Evolutionary conservation across 2,797 vertebrate genomes (phyloP).

Genomic region (Tokudaia tokunoshimensis): DNA sequence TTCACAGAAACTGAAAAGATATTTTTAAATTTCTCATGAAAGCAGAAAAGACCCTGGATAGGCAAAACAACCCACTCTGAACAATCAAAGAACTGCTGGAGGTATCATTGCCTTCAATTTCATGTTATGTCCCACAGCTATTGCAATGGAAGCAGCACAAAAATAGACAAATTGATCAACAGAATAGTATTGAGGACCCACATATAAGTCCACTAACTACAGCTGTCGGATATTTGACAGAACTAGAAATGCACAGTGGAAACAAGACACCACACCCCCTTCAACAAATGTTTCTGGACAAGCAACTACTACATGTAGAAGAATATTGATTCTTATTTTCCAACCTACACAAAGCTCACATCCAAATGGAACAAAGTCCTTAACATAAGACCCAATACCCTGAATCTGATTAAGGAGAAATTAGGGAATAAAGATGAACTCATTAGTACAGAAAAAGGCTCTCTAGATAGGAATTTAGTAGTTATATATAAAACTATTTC

Average conservation of each 20-base stretch:
- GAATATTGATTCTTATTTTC: neutral
- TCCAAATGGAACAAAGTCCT: neutral
- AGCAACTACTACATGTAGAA: neutral
- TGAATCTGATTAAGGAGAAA: neutral
- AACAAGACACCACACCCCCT: too few species aligned
- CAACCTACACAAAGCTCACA: neutral
- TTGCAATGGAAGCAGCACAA: neutral
- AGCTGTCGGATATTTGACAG: neutral
- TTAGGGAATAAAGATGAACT: neutral
- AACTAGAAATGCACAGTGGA: neutral
- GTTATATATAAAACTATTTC: neutral
- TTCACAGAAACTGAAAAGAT: neutral
- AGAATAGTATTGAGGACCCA: neutral
- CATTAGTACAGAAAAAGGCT: neutral
- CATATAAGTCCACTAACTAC: neutral
- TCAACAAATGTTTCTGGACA: neutral
- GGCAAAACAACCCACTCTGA: neutral
- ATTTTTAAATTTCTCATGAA: neutral
- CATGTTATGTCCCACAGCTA: neutral
- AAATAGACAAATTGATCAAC: neutral
- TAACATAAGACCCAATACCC: neutral
- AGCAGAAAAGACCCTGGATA: neutral
- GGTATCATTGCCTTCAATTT: neutral
- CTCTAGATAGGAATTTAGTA: neutral
- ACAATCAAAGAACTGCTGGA: neutral